Base-by-base conservation (phyloP, 2,888 invertebrate species). In the Aphidius colemani region DNA sequence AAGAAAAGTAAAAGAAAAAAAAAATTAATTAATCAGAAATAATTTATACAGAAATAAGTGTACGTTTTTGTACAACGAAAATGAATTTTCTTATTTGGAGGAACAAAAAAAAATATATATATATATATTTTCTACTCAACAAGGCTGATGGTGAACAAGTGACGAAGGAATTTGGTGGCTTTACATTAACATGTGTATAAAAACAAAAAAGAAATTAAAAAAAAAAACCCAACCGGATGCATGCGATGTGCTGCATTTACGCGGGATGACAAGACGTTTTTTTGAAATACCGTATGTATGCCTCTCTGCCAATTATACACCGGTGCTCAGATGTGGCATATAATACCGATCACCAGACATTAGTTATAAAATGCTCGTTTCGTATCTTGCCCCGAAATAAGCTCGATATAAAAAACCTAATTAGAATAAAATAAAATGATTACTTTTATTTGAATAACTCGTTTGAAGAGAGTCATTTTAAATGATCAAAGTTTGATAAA, bases 261-360 rank as follows among this genome's bases (percentile, higher is more conserved):
- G 75, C 72, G 71, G 72, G 69, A 79, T 81, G 81, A 81, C 81
- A 78, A 70, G 77, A 73, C 81, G 74, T 73, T 81, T 30, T 81
- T 81, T 77, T 71, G 41, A 40, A 53, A 53, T 53, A 57, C 53
- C 45, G 46, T 45, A 53, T 10, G 48, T 49, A 53, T 53, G 40
- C 51, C 30, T 11, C 60, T 45, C 45, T 48, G 56, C 57, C 44
- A 55, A 55, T 49, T 49, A 53, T 53, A 44, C 39, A 51, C 30
- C 30, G 30, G 3, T 30, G 30, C 30, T 30, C 30, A 2, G 5
- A 30, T 30, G 30, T 30, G 30, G 30, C 30, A 30, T 30, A 30
- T 30, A 30, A 30, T 30, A 30, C 30, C 30, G 30, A 30, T 30
- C 30, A 30, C 30, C 30, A 30, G 30, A 30, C 30, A 30, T 30